Conservation (phyloP, 2,888 invertebrate species). For the Boloria selene region DNA sequence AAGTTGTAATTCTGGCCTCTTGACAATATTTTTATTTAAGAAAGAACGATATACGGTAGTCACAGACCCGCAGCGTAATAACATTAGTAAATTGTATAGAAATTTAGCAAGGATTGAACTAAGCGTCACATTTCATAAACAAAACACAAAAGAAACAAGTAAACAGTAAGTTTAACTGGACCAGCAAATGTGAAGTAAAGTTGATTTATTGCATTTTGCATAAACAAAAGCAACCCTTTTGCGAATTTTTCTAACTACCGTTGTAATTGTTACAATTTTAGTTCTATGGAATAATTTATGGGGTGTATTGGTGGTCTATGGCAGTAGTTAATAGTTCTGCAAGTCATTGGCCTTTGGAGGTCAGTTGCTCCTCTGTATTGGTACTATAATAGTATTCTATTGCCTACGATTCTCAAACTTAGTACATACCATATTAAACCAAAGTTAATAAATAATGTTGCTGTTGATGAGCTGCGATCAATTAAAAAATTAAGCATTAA, state of each 20-base stretch:
- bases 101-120: not conserved
- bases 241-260: slow-evolving; percentile 66
- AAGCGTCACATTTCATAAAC: slow-evolving; percentile 2
- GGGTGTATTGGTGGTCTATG: slow-evolving; percentile 68
- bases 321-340: slow-evolving; percentile 61
- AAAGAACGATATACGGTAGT: not conserved
- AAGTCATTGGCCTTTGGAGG: slow-evolving; percentile 77
- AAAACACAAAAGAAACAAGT: slow-evolving; percentile 19
- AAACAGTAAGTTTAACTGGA: slow-evolving; percentile 27
- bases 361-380: slow-evolving; percentile 62
- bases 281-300: slow-evolving; percentile 67
- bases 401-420: slow-evolving; percentile 54
- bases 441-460: not conserved
- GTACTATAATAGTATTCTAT: slow-evolving; percentile 51
- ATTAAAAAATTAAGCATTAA: no score
- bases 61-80: slow-evolving; percentile 7
- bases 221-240: slow-evolving; percentile 55
- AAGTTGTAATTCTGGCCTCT: no score
- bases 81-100: slow-evolving; percentile 2
- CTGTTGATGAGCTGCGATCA: no score
- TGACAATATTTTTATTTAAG: not conserved
- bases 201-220: slow-evolving; percentile 46
- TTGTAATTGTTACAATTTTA: slow-evolving; percentile 69
- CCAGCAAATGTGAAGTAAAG: slow-evolving; percentile 31
- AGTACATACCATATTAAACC: not conserved